Percentiles rank a stretch among this genome's conserved stretches.
phyloP scores from a whole-genome alignment of 2,113 vertebrate species.

The Eolophus roseicapilla region DNA sequence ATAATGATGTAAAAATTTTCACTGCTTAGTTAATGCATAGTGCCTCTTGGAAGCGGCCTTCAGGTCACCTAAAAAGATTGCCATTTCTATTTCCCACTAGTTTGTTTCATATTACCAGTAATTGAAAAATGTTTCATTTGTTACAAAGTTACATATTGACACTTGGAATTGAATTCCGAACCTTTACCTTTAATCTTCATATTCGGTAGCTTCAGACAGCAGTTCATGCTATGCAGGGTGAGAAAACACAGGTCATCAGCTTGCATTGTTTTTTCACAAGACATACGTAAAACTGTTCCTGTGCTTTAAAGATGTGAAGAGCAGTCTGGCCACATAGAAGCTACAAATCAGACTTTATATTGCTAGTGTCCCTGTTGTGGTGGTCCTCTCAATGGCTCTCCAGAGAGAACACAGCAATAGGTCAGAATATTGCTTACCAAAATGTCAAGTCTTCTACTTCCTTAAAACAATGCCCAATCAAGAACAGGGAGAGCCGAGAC shows the following conservation, averaged over 20 bases:
- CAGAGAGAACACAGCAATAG: neutral
- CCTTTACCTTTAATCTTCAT: conserved; percentile 66
- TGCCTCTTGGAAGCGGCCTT: conserved; percentile 72
- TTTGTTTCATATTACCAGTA: conserved; percentile 79
- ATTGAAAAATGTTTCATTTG: conserved; percentile 75
- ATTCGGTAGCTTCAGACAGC: conserved; percentile 12
- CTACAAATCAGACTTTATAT: neutral
- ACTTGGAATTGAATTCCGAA: conserved; percentile 68
- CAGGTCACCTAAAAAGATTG: conserved; percentile 73
- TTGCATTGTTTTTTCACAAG: neutral
- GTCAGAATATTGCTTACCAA: neutral
- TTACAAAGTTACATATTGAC: conserved; percentile 72
- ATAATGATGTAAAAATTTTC: conserved; percentile 58
- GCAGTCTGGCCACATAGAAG: neutral
- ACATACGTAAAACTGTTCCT: neutral
- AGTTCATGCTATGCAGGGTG: neutral
- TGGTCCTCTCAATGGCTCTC: neutral
- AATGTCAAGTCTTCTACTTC: neutral
- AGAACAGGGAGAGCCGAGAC: neutral
- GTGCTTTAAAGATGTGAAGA: neutral
- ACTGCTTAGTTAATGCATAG: conserved; percentile 68
- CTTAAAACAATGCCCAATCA: neutral
- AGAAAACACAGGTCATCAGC: neutral
- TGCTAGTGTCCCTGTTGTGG: neutral
- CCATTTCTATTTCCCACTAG: conserved; percentile 74